Evolutionary conservation across 2,888 invertebrate species (phyloP), one percentile per base, ranked within the genome.

Genomic region (Hololepta plana): DNA sequence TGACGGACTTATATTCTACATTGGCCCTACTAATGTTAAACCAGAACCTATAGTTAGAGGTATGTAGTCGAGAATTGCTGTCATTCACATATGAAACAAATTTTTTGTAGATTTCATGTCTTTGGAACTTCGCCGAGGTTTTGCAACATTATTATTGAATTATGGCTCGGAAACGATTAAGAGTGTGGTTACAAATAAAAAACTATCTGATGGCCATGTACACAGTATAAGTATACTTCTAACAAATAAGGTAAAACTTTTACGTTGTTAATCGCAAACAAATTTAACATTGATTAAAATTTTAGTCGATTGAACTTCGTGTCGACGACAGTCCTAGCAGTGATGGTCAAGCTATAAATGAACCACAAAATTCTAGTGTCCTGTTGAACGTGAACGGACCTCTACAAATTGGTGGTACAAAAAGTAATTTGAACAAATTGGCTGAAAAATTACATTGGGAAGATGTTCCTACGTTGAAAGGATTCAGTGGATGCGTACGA

Each of bases 401-500:
- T 0, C 59, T 93, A 10, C 91, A 93, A 55, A 51, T 96, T 12
- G 82, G 84, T 13, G 84, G 84, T 4, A 62, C 74, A 1, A 65
- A 71, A 20, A 60, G 71, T 26, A 66, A 76, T 43, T 55, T 82
- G 24, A 53, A 59, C n/a, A 50, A 59, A 12, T 49, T 84, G 14
- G 68, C 69, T 1, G 49, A 58, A 1, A 57, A 62, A 15, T 66
- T 71, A 29, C 66, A 70, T 28, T 85, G 85, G 82, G 56, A 64
- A 12, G 59, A 72, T 40, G 57, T 62, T 4, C 82, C 84, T 2
- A 72, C 70, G 8, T 64, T 62, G 24, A 63, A 64, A 33, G 73
- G 76, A 31, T 90, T 88, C 49, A 62, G 67, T 23, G 96, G 96
- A 3, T 96, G 95, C 50, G 72, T 96, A 36, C 72, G 79, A 38